Conservation (phyloP, 92 coral and sea anemone genomes). For the Heteractis magnifica region DNA sequence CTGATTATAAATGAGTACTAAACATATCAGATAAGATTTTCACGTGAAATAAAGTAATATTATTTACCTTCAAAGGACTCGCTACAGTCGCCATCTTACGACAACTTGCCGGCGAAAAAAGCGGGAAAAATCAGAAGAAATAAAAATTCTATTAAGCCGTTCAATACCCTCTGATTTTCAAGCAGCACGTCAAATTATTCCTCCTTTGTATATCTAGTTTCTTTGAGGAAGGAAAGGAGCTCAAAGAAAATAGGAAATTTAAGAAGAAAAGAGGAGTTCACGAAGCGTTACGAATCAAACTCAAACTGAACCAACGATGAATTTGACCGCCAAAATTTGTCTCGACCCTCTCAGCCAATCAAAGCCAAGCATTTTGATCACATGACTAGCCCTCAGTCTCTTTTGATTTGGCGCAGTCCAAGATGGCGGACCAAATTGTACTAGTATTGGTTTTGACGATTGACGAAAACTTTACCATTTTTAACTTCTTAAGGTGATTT, state of each 20-base stretch:
- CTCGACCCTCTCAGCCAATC: neutral
- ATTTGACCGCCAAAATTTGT: conserved; percentile 7
- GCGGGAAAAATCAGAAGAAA: neutral
- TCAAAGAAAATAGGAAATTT: neutral
- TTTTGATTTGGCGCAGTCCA: neutral
- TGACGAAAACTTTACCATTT: neutral
- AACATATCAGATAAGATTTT: neutral
- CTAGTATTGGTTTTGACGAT: neutral
- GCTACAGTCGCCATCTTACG: neutral
- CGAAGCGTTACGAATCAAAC: neutral
- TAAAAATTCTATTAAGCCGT: neutral
- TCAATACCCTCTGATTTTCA: neutral
- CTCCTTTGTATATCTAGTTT: neutral
- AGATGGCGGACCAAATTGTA: neutral
- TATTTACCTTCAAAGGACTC: neutral
- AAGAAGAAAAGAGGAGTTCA: neutral
- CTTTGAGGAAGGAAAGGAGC: neutral
- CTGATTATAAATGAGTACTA: too few species aligned
- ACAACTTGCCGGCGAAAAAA: neutral
- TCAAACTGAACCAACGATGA: neutral
- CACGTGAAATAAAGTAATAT: neutral
- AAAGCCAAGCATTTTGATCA: neutral
- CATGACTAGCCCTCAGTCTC: neutral
- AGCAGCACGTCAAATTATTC: neutral
- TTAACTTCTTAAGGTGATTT: neutral